These are phyloP conservation scores for Blastobasis adustella DNA, from an alignment of 2,888 invertebrate genomes.

Conservation along the genomic window DNA sequence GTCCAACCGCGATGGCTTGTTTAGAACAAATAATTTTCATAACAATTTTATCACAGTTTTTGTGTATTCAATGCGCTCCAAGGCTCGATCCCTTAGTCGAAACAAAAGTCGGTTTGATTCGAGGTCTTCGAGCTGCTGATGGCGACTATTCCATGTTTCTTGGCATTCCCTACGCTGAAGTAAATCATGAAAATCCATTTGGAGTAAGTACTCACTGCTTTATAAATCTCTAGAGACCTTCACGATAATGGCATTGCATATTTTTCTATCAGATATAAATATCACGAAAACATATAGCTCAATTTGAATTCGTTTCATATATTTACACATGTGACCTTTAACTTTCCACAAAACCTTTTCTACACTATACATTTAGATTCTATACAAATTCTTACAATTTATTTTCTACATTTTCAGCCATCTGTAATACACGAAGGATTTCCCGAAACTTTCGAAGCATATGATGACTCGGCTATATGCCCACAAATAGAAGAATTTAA, in stretches of 20 bases:
- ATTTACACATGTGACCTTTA: no score
- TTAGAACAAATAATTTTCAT: background rate
- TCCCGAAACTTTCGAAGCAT: slow-evolving; percentile 23
- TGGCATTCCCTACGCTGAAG: slow-evolving; percentile 32
- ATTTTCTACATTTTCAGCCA: slow-evolving; percentile 9
- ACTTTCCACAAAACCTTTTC: no score
- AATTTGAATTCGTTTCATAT: no score
- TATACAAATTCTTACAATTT: no score
- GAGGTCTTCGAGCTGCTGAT: slow-evolving; percentile 23
- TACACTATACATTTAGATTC: no score
- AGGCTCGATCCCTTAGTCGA: slow-evolving; percentile 5
- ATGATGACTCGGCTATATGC: slow-evolving; percentile 29
- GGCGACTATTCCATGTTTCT: slow-evolving; percentile 31
- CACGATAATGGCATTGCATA: no score
- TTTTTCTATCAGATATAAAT: no score
- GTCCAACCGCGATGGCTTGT: background rate
- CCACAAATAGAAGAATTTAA: slow-evolving; percentile 28
- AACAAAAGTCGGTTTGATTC: slow-evolving; percentile 21
- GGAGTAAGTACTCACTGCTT: slow-evolving; percentile 23
- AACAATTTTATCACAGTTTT: background rate
- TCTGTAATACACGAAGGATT: slow-evolving; percentile 16
- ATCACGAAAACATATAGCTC: no score
- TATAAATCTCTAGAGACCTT: no score
- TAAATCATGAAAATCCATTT: slow-evolving; percentile 28
- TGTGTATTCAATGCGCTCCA: background rate